Base-by-base conservation (phyloP, 1,140 invertebrate species). In the Hylyphantes graminicola region DNA sequence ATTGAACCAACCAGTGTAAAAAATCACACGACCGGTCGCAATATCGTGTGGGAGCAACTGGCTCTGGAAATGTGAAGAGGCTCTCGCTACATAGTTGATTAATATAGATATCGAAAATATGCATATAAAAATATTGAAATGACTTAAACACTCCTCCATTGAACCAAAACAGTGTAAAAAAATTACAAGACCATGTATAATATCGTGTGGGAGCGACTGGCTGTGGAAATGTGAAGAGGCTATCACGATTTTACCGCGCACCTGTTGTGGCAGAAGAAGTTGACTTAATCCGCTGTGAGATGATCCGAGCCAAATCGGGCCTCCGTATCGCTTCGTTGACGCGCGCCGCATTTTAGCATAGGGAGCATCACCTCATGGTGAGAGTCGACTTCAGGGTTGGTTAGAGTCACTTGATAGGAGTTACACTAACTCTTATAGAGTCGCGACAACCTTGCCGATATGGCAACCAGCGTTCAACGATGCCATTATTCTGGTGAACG, bases 241-340 rank as follows among this genome's bases (percentile, higher is more conserved):
- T 79, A 67, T 48, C 55, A 10, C 12, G 63, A 53, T 10, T 50
- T 15, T 48, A 12, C 12, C 35, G 55, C 19, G 19, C 61, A 80
- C 77, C 77, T 80, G 77, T 80, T 80, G 77, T n/a, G 6, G 77
- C 77, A 57, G 77, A 80, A 80, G 77, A 80, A 70, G 65, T 80
- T 80, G 77, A 80, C 77, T 80, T 80, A 80, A 80, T 80, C 77
- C 77, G 17, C 50, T 57, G 77, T 70, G 77, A 80, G 65, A 64
- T 70, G 77, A 80, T 80, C 77, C 77, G 77, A 64, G 77, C 77
- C 35, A 79, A 70, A 79, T 67, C 77, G 70, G 65, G 51, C 51
- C 54, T 12, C 53, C 77, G 65, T 17, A 63, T 76, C 74, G 74
- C 63, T 65, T 70, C 51, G 54, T 19, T 48, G 76, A 61, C 76